phyloP scores from a whole-genome alignment of 2,113 vertebrate genomes.

The Suricata suricatta region DNA sequence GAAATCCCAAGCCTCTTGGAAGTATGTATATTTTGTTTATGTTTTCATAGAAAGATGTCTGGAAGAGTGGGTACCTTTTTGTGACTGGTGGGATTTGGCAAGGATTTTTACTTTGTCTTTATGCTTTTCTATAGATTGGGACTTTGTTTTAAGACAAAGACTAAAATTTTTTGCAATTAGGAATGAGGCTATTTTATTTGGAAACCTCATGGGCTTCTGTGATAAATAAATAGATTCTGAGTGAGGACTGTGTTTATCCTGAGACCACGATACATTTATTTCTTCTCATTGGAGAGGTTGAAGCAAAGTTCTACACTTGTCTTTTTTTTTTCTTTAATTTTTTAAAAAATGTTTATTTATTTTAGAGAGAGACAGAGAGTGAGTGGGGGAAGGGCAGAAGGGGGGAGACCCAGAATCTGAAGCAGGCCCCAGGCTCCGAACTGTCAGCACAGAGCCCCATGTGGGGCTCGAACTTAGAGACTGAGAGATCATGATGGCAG shows the following conservation, averaged over 20 bases:
- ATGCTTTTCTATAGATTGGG: not conserved
- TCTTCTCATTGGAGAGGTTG: not conserved
- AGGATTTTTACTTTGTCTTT: not conserved
- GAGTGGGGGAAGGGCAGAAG: too few relatives aligned
- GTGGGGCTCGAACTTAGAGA: too few relatives aligned
- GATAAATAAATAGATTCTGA: not conserved
- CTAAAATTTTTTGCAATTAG: not conserved
- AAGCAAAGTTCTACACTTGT: not conserved
- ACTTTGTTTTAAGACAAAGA: not conserved
- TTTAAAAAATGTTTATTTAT: too few relatives aligned
- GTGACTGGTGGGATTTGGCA: not conserved
- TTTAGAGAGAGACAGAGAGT: too few relatives aligned
- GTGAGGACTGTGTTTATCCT: not conserved
- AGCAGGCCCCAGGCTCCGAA: too few relatives aligned
- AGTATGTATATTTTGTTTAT: not conserved
- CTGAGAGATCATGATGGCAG: too few relatives aligned
- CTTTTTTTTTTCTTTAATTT: too few relatives aligned
- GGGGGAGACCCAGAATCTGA: too few relatives aligned
- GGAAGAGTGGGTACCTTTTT: not conserved
- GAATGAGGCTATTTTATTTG: constrained; percentile 22
- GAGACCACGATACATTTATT: not conserved
- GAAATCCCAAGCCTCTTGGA: not conserved
- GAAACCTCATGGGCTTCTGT: not conserved
- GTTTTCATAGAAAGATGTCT: not conserved
- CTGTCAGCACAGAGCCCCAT: too few relatives aligned